phyloP scores from a whole-genome alignment of 2,888 invertebrate species.

The Melanargia galathea region DNA sequence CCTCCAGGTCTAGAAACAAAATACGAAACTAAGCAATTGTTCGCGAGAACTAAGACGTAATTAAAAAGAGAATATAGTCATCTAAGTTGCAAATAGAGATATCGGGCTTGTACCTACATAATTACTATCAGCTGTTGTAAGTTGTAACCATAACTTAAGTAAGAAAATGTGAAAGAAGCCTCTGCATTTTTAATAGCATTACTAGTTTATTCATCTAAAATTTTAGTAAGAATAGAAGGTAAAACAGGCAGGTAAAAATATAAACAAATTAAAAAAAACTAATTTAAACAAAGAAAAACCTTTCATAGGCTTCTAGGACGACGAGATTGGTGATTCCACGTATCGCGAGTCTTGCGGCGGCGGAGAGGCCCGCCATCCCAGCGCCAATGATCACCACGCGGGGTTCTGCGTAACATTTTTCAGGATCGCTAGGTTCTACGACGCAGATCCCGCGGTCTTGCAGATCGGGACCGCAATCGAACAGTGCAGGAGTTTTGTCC shows the following conservation, averaged over 20 bases:
- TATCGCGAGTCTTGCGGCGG: slow-evolving; percentile 86
- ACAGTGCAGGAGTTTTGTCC: slow-evolving; percentile 48
- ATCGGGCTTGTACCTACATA: no score
- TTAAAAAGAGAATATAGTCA: neutral
- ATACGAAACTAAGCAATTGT: neutral
- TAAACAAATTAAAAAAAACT: no score
- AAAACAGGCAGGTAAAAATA: no score
- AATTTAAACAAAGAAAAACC: slow-evolving; percentile 68
- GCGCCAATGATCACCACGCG: slow-evolving; percentile 89
- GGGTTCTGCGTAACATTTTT: slow-evolving; percentile 76
- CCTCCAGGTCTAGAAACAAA: slow-evolving; percentile 84
- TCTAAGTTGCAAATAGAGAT: no score
- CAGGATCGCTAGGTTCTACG: slow-evolving; percentile 58
- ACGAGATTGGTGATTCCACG: slow-evolving; percentile 87
- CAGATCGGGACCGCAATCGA: slow-evolving; percentile 61
- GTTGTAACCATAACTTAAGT: no score
- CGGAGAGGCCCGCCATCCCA: slow-evolving; percentile 90
- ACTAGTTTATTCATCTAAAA: no score
- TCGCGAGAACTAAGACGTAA: neutral
- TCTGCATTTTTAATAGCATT: no score
- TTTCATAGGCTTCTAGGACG: slow-evolving; percentile 89
- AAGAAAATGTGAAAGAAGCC: no score
- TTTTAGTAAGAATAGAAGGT: no score
- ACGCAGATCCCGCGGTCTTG: slow-evolving; percentile 64
- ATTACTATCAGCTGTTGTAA: no score